These are phyloP conservation scores for Chlorodrepanis virens DNA, from an alignment of 2,113 vertebrate species.

Conservation along the genomic window DNA sequence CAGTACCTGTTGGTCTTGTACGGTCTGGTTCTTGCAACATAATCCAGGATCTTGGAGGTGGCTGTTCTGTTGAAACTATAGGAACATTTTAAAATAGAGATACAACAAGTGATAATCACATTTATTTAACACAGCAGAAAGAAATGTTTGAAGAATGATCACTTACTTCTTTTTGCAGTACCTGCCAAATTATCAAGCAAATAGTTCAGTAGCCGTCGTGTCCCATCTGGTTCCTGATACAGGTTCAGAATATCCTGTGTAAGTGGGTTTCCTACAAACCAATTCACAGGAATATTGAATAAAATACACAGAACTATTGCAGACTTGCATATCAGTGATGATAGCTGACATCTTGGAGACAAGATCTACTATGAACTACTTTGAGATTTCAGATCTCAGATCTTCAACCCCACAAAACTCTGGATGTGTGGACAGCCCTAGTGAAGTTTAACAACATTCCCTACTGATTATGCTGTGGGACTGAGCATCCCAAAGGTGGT, in stretches of 20 bases:
- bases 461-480: neutral
- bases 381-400: neutral
- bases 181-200: constrained; percentile 99
- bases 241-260: constrained; percentile 98
- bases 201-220: constrained; percentile 95
- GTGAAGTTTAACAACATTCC: neutral
- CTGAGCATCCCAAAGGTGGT: neutral
- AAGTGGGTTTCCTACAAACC: constrained; percentile 93
- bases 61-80: constrained; percentile 91
- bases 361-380: neutral
- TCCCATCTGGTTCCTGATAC: constrained; percentile 97
- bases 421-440: neutral
- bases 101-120: constrained; percentile 53
- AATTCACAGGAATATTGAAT: constrained; percentile 18
- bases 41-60: constrained; percentile 95
- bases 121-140: constrained; percentile 48
- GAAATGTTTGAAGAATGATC: constrained; percentile 33
- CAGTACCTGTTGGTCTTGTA: constrained; percentile 84
- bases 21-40: constrained; percentile 92
- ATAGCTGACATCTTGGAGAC: neutral
- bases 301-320: neutral
- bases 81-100: constrained; percentile 16
- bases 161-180: constrained; percentile 97
- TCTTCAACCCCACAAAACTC: neutral
- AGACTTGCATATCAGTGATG: neutral